These are phyloP conservation scores for Shinisaurus crocodilurus DNA, from an alignment of 2,113 vertebrate genomes.

Conservation along the genomic window DNA sequence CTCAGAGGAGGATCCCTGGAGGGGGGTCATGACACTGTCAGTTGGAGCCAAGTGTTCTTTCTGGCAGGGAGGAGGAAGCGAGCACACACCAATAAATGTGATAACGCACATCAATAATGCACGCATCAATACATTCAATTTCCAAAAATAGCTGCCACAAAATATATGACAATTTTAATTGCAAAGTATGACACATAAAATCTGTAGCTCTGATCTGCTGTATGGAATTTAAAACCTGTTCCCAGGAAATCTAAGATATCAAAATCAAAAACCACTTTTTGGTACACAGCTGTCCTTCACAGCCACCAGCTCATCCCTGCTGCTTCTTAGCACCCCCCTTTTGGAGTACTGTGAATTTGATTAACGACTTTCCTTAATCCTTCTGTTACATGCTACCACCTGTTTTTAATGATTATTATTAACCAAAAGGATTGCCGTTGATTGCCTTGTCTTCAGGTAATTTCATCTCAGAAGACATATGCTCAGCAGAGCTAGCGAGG, in stretches of 20 bases:
- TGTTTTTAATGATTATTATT: slow-evolving; percentile 20
- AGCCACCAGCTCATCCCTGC: not conserved
- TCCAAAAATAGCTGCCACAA: not conserved
- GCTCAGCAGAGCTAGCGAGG: not conserved
- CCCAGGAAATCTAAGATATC: not conserved
- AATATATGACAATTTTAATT: not conserved
- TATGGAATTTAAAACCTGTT: not conserved
- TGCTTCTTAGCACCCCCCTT: not conserved
- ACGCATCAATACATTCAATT: not conserved
- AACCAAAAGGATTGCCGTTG: not conserved
- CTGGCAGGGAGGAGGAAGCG: no score
- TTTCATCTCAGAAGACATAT: slow-evolving; percentile 2
- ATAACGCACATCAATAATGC: not conserved
- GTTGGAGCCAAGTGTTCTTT: no score
- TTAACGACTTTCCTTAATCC: slow-evolving; percentile 18
- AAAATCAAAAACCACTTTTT: not conserved
- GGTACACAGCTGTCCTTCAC: not conserved
- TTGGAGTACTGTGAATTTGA: slow-evolving; percentile 6
- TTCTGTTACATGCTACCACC: not conserved
- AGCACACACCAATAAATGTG: no score
- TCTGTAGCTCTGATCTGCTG: not conserved
- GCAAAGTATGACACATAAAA: not conserved
- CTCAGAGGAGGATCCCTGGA: no score
- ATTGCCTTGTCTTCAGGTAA: slow-evolving; percentile 12
- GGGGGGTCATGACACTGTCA: no score